Conservation (phyloP, 2,888 invertebrate species). For the Eudasyphora cyanicolor region DNA sequence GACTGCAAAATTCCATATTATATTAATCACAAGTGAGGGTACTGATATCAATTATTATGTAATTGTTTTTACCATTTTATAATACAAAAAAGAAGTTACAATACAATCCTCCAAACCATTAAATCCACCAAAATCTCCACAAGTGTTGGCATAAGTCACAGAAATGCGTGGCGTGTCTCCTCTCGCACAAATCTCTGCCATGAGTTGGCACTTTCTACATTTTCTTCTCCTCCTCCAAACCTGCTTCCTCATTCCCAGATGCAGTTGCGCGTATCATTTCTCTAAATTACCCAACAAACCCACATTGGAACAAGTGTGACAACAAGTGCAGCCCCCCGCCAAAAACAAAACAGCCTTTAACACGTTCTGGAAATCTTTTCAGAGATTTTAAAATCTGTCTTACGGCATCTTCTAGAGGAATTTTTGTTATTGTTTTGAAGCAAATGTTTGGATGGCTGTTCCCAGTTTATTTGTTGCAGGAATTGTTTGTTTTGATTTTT, state of each 20-base stretch:
- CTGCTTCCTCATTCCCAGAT: not conserved
- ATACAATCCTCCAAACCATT: no score
- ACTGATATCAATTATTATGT: no score
- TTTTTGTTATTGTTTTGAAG: not conserved
- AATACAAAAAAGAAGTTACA: no score
- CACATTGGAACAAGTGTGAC: conserved; percentile 27
- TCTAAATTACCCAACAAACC: not conserved
- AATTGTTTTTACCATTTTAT: no score
- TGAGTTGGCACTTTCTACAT: not conserved
- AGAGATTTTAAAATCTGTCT: not conserved
- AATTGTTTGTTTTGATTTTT: conserved; percentile 25
- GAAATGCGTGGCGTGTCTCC: not conserved
- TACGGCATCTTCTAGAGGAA: no score
- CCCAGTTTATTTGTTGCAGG: not conserved
- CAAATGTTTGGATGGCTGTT: not conserved
- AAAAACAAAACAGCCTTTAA: not conserved
- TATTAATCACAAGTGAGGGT: no score
- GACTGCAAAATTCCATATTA: no score
- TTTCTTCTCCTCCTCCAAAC: no score
- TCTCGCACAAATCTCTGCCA: not conserved
- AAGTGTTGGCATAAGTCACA: not conserved
- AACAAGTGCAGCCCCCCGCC: conserved; percentile 5
- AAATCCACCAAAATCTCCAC: not conserved
- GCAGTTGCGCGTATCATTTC: not conserved
- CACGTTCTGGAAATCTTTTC: not conserved